phyloP scores from a whole-genome alignment of 2,888 invertebrate genomes.

The Steromphala cineraria region DNA sequence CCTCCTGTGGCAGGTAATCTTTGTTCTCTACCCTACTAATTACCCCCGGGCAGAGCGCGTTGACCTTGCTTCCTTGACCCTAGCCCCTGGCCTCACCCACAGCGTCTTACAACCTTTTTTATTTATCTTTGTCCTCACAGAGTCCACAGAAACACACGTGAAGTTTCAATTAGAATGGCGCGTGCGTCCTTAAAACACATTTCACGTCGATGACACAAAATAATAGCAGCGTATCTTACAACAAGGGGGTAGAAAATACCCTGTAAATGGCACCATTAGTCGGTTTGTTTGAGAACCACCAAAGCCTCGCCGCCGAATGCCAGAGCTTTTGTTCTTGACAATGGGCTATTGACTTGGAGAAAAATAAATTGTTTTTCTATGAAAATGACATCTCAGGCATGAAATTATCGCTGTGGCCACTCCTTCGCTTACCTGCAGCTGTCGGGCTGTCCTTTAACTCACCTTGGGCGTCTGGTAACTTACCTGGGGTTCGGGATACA shows the following conservation, averaged over 20 bases:
- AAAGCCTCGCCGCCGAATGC: not conserved
- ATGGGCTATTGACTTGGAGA: not conserved
- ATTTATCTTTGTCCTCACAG: not conserved
- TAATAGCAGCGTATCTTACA: not conserved
- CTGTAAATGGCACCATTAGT: conserved; percentile 3
- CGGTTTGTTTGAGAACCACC: not conserved
- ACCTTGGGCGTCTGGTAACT: not conserved
- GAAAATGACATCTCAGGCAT: not conserved
- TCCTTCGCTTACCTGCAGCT: not conserved
- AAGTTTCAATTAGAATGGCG: not conserved
- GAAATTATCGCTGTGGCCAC: not conserved
- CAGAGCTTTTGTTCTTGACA: not conserved
- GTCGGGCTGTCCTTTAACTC: not conserved
- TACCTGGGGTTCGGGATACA: no score
- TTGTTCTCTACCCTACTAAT: not conserved
- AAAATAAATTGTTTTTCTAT: not conserved
- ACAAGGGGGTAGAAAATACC: not conserved
- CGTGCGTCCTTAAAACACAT: not conserved
- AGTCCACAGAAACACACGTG: not conserved
- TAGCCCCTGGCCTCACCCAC: not conserved
- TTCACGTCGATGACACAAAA: not conserved
- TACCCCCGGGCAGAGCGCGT: not conserved
- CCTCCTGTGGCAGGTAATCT: not conserved
- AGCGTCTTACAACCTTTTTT: not conserved
- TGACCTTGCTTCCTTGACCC: not conserved